Evolutionary conservation across 2,797 vertebrate genomes (phyloP).

Genomic region (Pseudochromis fuscus): DNA sequence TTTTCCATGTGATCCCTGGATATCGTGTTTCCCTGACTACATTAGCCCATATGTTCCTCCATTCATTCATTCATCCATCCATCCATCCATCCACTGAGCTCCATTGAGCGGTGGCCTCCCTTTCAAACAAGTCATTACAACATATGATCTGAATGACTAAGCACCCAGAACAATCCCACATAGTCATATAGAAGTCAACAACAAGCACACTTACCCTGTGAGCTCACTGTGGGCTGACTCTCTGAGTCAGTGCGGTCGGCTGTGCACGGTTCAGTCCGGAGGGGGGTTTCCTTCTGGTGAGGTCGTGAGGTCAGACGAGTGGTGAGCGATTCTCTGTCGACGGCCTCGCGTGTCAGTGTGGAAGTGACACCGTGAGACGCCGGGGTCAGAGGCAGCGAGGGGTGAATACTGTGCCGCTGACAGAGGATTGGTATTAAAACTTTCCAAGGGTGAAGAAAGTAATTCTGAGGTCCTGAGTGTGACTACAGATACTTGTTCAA

Average conservation of each 20-base stretch:
- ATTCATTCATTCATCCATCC: conserved; percentile 28
- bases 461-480: conserved; percentile 10
- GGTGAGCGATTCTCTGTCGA: conserved; percentile 34
- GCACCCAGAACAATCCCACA: conserved; percentile 65
- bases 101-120: conserved; percentile 46
- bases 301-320: conserved; percentile 64
- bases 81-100: conserved; percentile 7
- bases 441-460: not conserved
- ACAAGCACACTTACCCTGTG: conserved; percentile 63
- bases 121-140: conserved; percentile 54
- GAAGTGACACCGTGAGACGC: conserved; percentile 35
- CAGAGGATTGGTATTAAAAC: not conserved
- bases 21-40: conserved; percentile 24
- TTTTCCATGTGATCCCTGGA: conserved; percentile 27
- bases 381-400: conserved; percentile 38
- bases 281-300: conserved; percentile 47
- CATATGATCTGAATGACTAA: conserved; percentile 64
- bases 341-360: conserved; percentile 39
- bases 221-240: conserved; percentile 42
- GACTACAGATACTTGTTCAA: not conserved
- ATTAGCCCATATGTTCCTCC: conserved; percentile 49
- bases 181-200: conserved; percentile 61
- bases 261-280: conserved; percentile 26
- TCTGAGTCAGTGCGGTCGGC: conserved; percentile 64
- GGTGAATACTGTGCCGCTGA: conserved; percentile 31